Percentiles rank a stretch among this genome's conserved stretches.
Conservation (phyloP, 2,797 vertebrate genomes). For the Muscicapa comitata region DNA sequence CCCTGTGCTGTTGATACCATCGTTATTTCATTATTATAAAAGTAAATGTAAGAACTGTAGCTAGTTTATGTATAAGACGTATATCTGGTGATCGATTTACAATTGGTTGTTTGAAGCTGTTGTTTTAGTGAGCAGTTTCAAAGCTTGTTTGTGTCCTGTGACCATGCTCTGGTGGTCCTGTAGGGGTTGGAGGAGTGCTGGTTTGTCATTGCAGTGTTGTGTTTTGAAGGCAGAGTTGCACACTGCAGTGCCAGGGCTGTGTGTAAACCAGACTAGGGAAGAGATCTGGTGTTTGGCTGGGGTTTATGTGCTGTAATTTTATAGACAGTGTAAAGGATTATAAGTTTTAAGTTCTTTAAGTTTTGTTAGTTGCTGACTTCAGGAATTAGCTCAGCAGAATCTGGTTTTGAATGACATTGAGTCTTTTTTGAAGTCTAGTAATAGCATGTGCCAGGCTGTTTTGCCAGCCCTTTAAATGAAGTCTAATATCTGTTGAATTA, state of each 20-base stretch:
- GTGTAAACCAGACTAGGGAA: background rate
- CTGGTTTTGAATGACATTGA: background rate
- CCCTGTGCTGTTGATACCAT: background rate
- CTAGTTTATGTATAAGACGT: background rate
- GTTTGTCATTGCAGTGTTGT: fast-evolving
- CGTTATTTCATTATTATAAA: background rate
- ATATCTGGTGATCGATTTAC: background rate
- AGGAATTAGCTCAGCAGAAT: background rate
- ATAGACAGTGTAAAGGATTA: background rate
- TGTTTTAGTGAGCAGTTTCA: background rate
- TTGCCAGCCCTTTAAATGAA: background rate
- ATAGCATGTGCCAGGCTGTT: background rate
- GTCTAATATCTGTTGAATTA: background rate
- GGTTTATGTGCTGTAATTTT: background rate
- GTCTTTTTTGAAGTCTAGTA: background rate
- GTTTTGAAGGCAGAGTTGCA: background rate
- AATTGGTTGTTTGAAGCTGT: background rate
- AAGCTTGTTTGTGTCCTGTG: background rate
- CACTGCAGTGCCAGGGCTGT: fast-evolving
- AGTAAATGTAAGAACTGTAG: background rate
- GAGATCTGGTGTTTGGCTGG: background rate
- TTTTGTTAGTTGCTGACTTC: too few relatives aligned
- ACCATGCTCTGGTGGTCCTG: too few relatives aligned
- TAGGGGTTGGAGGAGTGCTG: fast-evolving
- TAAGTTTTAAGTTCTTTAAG: too few relatives aligned